Conservation (phyloP, 2,888 invertebrate genomes). For the Mantis religiosa region DNA sequence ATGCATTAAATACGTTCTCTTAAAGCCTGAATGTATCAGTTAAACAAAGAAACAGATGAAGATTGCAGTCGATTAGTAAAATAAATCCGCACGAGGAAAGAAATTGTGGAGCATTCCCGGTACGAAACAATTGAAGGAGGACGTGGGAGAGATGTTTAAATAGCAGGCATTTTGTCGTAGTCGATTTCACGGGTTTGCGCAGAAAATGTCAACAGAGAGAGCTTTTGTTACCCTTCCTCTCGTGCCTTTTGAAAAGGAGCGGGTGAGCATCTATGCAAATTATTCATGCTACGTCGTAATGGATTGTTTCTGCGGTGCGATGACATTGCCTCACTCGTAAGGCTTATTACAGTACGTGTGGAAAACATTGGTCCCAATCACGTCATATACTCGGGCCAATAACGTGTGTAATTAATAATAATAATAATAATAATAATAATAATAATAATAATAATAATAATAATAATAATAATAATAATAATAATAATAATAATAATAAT, state of each 20-base stretch:
- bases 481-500: no score
- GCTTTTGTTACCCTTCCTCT: neutral
- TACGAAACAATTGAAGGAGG: neutral
- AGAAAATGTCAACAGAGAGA: neutral
- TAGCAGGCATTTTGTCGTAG: neutral
- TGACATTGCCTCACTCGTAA: neutral
- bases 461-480: no score
- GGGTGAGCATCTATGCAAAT: neutral
- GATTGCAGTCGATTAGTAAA: no score
- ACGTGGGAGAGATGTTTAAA: neutral
- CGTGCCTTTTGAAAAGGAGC: neutral
- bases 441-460: no score
- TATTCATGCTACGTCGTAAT: neutral
- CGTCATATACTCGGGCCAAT: no score
- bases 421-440: no score
- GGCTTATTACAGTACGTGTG: neutral
- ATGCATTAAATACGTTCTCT: no score
- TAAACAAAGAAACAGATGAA: no score
- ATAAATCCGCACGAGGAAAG: neutral
- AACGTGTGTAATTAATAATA: no score
- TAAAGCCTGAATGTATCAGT: no score
- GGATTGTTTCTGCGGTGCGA: neutral
- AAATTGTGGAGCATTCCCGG: neutral
- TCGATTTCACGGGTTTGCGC: neutral
- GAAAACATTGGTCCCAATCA: neutral